Evolutionary conservation across 1,140 invertebrate genomes (phyloP).

Genomic region (Coptotermes formosanus): DNA sequence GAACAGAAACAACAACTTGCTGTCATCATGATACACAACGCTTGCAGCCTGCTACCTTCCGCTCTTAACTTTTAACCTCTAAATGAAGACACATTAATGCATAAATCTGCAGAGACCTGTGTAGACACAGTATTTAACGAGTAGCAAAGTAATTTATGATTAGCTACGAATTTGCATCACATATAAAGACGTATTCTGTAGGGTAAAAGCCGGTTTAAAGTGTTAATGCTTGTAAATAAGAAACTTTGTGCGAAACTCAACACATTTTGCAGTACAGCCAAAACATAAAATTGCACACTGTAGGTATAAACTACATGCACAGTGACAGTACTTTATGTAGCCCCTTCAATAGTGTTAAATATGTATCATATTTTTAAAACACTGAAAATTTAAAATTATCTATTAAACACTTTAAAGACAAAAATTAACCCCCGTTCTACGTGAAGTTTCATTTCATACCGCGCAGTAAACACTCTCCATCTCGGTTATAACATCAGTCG

Average conservation of each 20-base stretch:
- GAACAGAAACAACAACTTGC: neutral
- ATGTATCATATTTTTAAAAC: too few relatives aligned
- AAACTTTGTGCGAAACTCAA: neutral
- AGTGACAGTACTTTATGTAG: too few relatives aligned
- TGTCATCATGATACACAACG: neutral
- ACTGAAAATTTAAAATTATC: too few relatives aligned
- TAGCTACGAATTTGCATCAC: neutral
- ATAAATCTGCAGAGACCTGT: conserved; percentile 22
- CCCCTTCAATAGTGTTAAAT: too few relatives aligned
- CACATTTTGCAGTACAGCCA: too few relatives aligned
- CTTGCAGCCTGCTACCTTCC: neutral
- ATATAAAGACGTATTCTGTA: neutral
- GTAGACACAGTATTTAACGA: neutral
- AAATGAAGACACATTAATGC: conserved; percentile 25
- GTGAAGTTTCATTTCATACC: too few relatives aligned
- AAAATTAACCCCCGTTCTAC: too few relatives aligned
- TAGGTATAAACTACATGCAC: too few relatives aligned
- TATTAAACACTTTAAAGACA: too few relatives aligned
- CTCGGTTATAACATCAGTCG: too few relatives aligned
- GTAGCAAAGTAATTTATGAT: conserved; percentile 1
- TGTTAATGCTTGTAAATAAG: neutral
- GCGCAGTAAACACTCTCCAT: too few relatives aligned
- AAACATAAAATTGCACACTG: too few relatives aligned
- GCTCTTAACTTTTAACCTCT: neutral
- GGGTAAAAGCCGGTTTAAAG: neutral